Evolutionary conservation across 2,888 invertebrate genomes (phyloP), one percentile per base, ranked within the genome.

Genomic region (Synanthedon vespiformis): DNA sequence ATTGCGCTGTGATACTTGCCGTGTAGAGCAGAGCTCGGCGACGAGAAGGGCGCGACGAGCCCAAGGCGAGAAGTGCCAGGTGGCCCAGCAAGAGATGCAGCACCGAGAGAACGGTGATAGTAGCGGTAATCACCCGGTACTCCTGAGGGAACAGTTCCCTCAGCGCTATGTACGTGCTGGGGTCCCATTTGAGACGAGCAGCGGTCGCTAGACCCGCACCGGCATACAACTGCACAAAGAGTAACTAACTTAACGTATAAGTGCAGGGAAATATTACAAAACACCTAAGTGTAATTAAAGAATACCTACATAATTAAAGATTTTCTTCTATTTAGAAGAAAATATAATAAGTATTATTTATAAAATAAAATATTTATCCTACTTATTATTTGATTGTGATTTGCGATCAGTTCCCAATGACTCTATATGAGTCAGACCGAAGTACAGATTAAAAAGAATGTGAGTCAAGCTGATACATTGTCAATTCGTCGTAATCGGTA

Each of bases 101-200:
- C 34, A 12, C 34, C 34, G 50, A 16, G 22, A 22, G 6, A 8
- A 8, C 53, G 16, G 53, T 14, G n/a, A 44, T 4, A 6, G 5
- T 14, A 13, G 11, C 4, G n/a, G 44, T 4, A 44, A 14, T 14
- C n/a, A 44, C 44, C 12, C 44, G 13, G 71, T 73, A 67, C 72
- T 74, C 72, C 49, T 51, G 49, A 53, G 77, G 77, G 59, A 73
- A 57, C 64, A 71, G 56, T 66, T 65, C 69, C 57, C 78, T 72
- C 62, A 72, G 49, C 61, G 58, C 61, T 56, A 74, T 56, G 70
- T 84, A 84, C 62, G 74, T 67, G 63, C 65, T 72, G 47, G 85
- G 83, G 69, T 85, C 85, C 83, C 82, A 83, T 68, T 70, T 71
- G 48, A 84, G 72, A 12, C 85, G 81, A 65, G 80, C 82, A 58